Evolutionary conservation across 2,113 vertebrate genomes (phyloP), one percentile per base, ranked within the genome.

Genomic region (Jacana jacana): DNA sequence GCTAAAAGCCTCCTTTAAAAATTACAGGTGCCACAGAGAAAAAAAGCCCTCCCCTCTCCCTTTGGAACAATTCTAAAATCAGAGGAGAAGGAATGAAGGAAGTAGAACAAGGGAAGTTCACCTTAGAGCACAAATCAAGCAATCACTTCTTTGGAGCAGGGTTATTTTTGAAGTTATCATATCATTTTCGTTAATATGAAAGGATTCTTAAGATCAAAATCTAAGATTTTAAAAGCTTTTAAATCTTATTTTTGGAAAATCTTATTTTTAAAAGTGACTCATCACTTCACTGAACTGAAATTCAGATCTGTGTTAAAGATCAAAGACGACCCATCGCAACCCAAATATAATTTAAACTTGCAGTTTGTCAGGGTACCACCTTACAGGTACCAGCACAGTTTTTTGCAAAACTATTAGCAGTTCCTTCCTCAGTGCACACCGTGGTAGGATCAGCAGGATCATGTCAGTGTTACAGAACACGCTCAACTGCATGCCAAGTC

Each of bases 41-140:
- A 88, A 92, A 90, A 92, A n/a, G 13, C 9, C 17, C 33, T 71
- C 33, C 49, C 83, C 13, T 87, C 68, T 95, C 42, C 15, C 54
- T 13, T 86, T 60, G 60, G 25, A 95, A 51, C 37, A 93, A 57
- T 65, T 91, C 49, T 91, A 72, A 86, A 95, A 68, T 71, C 65
- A 93, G 70, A 81, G 39, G 30, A 83, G 40, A 64, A 57, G 35
- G 51, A 83, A 89, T 76, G 42, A 82, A 95, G 63, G 44, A 70
- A 40, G 3, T 23, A 64, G 77, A 90, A 88, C 1, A 4, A 83
- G 22, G 40, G 30, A 77, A 93, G 72, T 70, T 93, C 78, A 95
- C 51, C 23, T 27, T n/a, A 77, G 58, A 95, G 64, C 39, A 77
- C 58, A 95, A 95, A 95, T 89, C 77, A 94, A 95, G 91, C 65